Evolutionary conservation across 2,113 vertebrate genomes (phyloP), one percentile per base, ranked within the genome.

Genomic region (Prunella himalayana): DNA sequence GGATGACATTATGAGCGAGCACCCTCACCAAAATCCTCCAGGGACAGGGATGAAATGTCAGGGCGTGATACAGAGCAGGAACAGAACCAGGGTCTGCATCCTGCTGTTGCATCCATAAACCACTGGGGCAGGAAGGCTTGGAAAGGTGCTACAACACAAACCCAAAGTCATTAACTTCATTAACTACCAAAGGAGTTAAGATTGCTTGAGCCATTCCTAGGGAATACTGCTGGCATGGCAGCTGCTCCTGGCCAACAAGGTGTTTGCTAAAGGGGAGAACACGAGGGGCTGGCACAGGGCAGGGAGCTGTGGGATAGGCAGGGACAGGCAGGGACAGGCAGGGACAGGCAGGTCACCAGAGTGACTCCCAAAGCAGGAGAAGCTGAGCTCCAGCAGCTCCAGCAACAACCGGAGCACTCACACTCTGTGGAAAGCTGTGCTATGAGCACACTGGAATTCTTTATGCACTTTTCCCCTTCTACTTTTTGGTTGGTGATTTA

Each of bases 361-460:
- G 4, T 1, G 7, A 65, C 47, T 35, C 2, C 23, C 50, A 31
- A 22, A 51, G 64, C 68, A 83, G 50, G n/a, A 78, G 8, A 60
- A 88, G 72, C 69, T 0, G 0, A 84, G 27, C 31, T 31, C 47
- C 2, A 0, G 45, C 13, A 2, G 33, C 49, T 59, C 57, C 57
- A n/a, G 42, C 31, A 54, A n/a, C 35, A 35, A 20, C 27, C 1
- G 0, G 4, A 56, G 30, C 4, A 0, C 33, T 51, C 41, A 2
- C 2, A 0, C 23, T 56, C 10, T 56, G 24, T 28, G 35, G 35
- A 44, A 56, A 66, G 31, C 71, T 47, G 42, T 25, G n/a, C 42
- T 4, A 0, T 1, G 6, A 81, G 21, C 61, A 35, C 22, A 0
- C 45, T 19, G 35, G 18, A 44, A 80, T 25, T n/a, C 28, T 24